Evolutionary conservation across 2,797 vertebrate species (phyloP).

Genomic region (Artibeus lituratus): DNA sequence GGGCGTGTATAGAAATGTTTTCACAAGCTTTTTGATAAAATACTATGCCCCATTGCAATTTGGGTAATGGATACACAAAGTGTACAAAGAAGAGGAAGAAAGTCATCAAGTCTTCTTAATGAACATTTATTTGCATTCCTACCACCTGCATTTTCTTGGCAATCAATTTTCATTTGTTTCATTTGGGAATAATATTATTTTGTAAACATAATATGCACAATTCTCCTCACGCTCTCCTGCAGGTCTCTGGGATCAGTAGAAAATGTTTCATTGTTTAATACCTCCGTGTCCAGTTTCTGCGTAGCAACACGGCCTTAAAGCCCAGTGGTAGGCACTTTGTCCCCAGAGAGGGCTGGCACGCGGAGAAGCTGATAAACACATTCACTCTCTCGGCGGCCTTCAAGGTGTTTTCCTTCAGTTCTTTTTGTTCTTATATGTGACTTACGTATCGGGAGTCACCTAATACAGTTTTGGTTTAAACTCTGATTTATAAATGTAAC

Average conservation of each 20-base stretch:
- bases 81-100: not conserved
- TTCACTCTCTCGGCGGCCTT: not conserved
- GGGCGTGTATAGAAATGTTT: slow-evolving; percentile 54
- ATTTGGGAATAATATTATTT: slow-evolving; percentile 49
- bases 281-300: not conserved
- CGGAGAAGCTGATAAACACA: not conserved
- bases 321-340: not conserved
- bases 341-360: not conserved
- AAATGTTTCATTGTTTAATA: slow-evolving; percentile 15
- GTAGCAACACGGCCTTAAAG: not conserved
- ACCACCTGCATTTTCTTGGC: slow-evolving; percentile 20
- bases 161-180: slow-evolving; percentile 50
- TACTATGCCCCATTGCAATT: slow-evolving; percentile 1
- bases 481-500: not conserved
- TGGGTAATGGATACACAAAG: slow-evolving; percentile 31
- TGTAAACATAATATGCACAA: slow-evolving; percentile 3
- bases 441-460: not conserved
- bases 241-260: slow-evolving; percentile 23
- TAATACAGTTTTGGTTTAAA: slow-evolving; percentile 7
- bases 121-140: slow-evolving; percentile 34
- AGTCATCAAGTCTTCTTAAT: not conserved
- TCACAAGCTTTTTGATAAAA: slow-evolving; percentile 26
- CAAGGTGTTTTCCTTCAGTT: not conserved
- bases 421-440: not conserved
- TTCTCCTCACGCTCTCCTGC: not conserved